Conservation (phyloP, 2,113 vertebrate genomes). For the Naja naja region DNA sequence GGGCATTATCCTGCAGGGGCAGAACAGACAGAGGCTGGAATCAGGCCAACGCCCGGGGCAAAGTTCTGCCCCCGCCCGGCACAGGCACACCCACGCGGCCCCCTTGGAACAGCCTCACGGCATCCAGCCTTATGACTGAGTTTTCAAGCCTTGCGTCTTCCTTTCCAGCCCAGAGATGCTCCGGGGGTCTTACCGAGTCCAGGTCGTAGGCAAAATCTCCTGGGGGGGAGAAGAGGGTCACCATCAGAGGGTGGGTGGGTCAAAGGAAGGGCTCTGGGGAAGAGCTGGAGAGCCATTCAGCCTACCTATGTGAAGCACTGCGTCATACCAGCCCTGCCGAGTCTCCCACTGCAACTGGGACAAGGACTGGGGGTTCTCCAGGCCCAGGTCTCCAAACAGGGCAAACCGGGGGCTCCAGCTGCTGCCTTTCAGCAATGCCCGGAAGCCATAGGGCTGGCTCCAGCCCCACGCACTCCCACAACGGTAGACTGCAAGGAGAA, state of each 20-base stretch:
- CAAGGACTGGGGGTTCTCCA: slow-evolving; percentile 84
- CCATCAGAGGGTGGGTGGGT: not conserved
- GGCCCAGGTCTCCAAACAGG: slow-evolving; percentile 84
- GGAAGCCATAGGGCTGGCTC: slow-evolving; percentile 81
- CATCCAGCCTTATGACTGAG: not conserved
- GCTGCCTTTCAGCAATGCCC: slow-evolving; percentile 68
- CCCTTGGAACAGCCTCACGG: not conserved
- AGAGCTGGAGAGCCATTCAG: not conserved
- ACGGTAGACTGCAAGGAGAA: slow-evolving; percentile 67
- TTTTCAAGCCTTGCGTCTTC: not conserved
- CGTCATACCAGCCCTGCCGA: slow-evolving; percentile 78
- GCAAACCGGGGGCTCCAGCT: slow-evolving; percentile 81
- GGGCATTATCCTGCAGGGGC: slow-evolving; percentile 71
- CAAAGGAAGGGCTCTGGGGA: not conserved
- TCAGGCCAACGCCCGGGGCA: rapidly evolving
- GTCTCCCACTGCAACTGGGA: slow-evolving; percentile 80
- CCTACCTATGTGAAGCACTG: slow-evolving; percentile 82
- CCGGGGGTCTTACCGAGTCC: slow-evolving; percentile 71
- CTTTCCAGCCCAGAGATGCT: not conserved
- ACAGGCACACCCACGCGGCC: not conserved
- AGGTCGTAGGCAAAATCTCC: slow-evolving; percentile 89
- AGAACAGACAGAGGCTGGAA: not conserved
- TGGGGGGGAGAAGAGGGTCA: slow-evolving; percentile 39
- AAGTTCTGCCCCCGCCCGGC: not conserved
- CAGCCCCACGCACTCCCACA: slow-evolving; percentile 81